These are phyloP conservation scores for Falco concolor DNA, from an alignment of 2,797 vertebrate species.

Conservation along the genomic window DNA sequence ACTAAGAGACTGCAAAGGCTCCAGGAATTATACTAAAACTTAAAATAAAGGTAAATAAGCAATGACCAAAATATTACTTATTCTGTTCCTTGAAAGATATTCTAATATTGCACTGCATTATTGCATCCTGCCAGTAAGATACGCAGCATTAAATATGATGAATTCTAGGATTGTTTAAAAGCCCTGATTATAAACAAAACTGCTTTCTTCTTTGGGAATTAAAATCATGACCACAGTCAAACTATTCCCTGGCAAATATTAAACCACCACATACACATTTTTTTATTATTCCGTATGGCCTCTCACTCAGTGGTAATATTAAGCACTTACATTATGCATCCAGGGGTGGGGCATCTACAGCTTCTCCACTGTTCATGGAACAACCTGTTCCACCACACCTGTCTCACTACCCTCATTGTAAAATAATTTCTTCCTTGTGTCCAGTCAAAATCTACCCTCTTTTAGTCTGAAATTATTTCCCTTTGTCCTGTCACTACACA, in stretches of 20 bases:
- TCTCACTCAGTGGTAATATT: not conserved
- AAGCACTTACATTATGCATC: not conserved
- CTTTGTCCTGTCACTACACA: not conserved
- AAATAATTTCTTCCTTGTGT: not conserved
- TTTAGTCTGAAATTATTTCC: not conserved
- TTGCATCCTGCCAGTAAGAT: not conserved
- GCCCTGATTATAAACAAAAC: not conserved
- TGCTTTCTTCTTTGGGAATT: not conserved
- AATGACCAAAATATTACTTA: not conserved
- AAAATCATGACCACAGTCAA: not conserved
- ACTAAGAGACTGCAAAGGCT: not conserved
- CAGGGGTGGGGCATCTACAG: not conserved
- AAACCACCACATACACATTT: not conserved
- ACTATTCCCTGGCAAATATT: not conserved
- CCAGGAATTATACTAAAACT: not conserved
- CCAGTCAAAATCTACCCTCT: not conserved
- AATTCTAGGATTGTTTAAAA: not conserved
- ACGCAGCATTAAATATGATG: not conserved
- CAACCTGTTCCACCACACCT: not conserved
- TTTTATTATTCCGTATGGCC: not conserved
- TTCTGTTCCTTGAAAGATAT: not conserved
- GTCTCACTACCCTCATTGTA: not conserved
- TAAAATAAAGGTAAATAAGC: not conserved
- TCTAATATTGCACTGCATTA: not conserved
- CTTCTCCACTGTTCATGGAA: not conserved